phyloP scores from a whole-genome alignment of 1,140 invertebrate species.

The Cyrtorhinus lividipennis region DNA sequence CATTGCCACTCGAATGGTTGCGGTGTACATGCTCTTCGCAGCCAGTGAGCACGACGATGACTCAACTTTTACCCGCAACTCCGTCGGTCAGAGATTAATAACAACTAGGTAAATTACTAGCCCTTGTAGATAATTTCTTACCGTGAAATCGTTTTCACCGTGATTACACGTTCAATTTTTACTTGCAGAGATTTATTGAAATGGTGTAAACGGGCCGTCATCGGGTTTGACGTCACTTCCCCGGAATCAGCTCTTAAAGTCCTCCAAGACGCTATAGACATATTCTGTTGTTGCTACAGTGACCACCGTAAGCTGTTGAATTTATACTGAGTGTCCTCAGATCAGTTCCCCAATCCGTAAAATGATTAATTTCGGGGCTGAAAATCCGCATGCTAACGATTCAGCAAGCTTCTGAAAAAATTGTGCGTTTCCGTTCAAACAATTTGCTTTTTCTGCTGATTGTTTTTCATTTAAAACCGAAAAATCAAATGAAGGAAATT shows the following conservation, averaged over 20 bases:
- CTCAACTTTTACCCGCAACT: constrained; percentile 28
- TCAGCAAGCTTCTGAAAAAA: neutral
- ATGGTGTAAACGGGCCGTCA: constrained; percentile 66
- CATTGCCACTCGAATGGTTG: constrained; percentile 59
- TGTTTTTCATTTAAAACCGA: too few species aligned
- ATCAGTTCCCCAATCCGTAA: too few species aligned
- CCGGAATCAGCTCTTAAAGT: constrained; percentile 58
- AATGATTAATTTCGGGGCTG: neutral
- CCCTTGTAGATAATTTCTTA: constrained; percentile 2
- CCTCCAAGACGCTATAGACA: constrained; percentile 80
- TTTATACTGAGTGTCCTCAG: too few species aligned
- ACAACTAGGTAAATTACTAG: constrained; percentile 37
- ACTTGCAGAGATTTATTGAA: constrained; percentile 74
- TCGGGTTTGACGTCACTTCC: constrained; percentile 58
- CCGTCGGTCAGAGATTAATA: constrained; percentile 42
- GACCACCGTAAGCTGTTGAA: constrained; percentile 31
- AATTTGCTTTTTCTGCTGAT: too few species aligned
- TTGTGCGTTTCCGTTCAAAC: neutral
- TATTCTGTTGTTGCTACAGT: constrained; percentile 66
- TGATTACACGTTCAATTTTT: neutral
- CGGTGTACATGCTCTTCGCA: constrained; percentile 71
- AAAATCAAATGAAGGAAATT: too few species aligned
- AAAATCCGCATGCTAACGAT: too few species aligned
- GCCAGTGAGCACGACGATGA: constrained; percentile 42
- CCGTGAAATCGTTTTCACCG: neutral